A percentile compares a stretch with the other conserved stretches of the same genome.
phyloP scores from a whole-genome alignment of 2,797 vertebrate genomes.

The Crax fasciolata region DNA sequence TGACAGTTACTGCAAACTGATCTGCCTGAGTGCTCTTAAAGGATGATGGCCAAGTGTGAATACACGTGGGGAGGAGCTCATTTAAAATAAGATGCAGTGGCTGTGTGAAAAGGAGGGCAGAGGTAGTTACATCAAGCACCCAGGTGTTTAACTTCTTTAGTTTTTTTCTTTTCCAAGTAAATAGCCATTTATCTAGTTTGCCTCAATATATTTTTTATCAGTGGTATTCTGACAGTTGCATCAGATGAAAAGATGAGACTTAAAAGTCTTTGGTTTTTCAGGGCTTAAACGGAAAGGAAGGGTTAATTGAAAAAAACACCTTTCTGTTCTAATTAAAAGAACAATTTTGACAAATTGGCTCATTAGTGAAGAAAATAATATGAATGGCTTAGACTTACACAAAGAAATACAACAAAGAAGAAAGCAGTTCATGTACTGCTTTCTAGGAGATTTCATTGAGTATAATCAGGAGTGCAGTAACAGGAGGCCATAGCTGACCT shows the following conservation, averaged over 20 bases:
- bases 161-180: background rate
- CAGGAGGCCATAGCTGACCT: background rate
- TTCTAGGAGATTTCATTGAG: background rate
- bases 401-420: background rate
- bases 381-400: background rate
- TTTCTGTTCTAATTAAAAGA: background rate
- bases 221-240: background rate
- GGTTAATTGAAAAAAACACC: background rate
- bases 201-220: background rate
- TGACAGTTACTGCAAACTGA: background rate
- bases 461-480: background rate
- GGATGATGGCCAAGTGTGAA: background rate
- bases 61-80: fast-evolving
- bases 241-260: background rate
- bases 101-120: background rate
- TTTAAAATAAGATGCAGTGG: background rate
- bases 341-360: background rate
- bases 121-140: background rate
- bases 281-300: background rate
- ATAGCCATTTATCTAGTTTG: background rate
- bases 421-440: background rate
- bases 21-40: background rate
- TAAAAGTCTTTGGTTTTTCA: background rate
- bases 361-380: background rate
- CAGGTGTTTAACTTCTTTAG: background rate